Evolutionary conservation across 1,140 invertebrate genomes (phyloP), one percentile per base, ranked within the genome.

Genomic region (Drusus annulatus): DNA sequence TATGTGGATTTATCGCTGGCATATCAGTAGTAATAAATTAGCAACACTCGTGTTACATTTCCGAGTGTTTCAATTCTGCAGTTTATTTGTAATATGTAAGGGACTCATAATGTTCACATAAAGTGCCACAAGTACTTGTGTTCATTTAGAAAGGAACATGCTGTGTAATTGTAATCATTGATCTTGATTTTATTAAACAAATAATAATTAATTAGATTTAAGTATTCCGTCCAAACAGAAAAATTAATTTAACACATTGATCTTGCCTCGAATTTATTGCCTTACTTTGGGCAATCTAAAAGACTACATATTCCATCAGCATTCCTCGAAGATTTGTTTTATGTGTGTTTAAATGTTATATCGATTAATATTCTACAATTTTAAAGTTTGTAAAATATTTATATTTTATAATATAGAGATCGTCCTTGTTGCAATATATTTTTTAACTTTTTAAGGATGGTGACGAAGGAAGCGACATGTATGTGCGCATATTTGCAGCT

Each of bases 311-410:
- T 45, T 45, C 36, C 36, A 45, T 13, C 36, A 45, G 10, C 36
- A 45, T 45, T 45, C 36, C 36, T 45, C 13, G 36, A 45, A 45
- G 8, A 45, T 45, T 45, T 45, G n/a, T 28, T 7, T 45, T 5
- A 45, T 45, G 36, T 45, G 10, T 45, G 36, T 45, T 45, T 45
- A 45, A 45, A 45, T 45, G 36, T 45, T 45, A 45, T 13, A 45
- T 45, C 36, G 10, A 36, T 45, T 45, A 45, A 45, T 13, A 45
- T 45, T 45, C 62, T 65, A 28, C 62, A 65, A 65, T 65, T 65
- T 60, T 65, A 65, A 45, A 15, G 62, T 65, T 28, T 65, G 62
- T 65, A 28, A 65, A 65, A 65, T 36, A 28, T 25, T 65, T 65
- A 65, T 4, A 3, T 28, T 65, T 15, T 65, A 28, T 65, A 25